Evolutionary conservation across 2,113 vertebrate genomes (phyloP), one percentile per base, ranked within the genome.

Genomic region (Notothenia coriiceps): DNA sequence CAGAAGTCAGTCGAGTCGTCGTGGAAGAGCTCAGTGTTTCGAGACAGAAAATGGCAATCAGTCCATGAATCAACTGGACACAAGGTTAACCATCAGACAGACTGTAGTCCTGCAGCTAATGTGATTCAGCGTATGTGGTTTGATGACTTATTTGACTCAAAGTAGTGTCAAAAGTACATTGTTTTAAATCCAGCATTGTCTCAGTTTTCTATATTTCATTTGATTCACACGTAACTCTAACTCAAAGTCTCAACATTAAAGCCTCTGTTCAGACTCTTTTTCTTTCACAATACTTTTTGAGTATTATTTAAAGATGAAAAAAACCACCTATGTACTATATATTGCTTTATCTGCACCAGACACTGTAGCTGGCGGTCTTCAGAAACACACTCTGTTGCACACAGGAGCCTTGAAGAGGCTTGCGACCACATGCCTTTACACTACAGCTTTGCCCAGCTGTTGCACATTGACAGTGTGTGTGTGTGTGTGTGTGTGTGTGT

Each of bases 371-470:
- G 40, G 43, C 44, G 14, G 25, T 56, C 65, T 65, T 56, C 60
- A 74, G 10, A 79, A 56, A 81, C 10, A 79, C 62, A 79, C 62
- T 29, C 29, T 29, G 29, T 3, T 10, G 40, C 82, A 76, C 56
- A 78, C 70, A 80, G 59, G 47, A 65, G 47, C 63, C 70, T 61
- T 43, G 75, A 57, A 6, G 64, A 63, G 56, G 22, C 44, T 66
- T 66, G 82, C 56, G 70, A 78, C 0, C 78, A 49, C 79, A 90
- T 88, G 89, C 83, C 80, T 92, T 83, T 43, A 83, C 75, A 79
- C 82, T 83, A 25, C 25, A 84, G 64, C 76, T 76, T 65, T 74
- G 78, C 70, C 86, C 90, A 91, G 90, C 90, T 93, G 91, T 83
- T 89, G 84, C 72, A 77, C 72, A 86, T 55, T 79, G 86, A 86